Evolutionary conservation across 2,113 vertebrate genomes (phyloP).

Genomic region (Cynopterus brachyotis): DNA sequence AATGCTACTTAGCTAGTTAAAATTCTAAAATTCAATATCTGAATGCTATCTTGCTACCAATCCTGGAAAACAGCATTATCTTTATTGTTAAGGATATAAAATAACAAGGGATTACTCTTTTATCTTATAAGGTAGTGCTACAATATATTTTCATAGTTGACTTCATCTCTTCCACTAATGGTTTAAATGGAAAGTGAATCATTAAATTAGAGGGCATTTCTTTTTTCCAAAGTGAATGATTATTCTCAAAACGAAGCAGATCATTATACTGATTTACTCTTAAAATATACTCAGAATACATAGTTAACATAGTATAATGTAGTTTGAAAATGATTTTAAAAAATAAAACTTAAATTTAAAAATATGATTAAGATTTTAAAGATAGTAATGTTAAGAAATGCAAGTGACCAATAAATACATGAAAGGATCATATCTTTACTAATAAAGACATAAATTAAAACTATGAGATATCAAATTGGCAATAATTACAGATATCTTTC

Average conservation of each 20-base stretch:
- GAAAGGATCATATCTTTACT: background rate
- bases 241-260: constrained; percentile 8
- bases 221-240: background rate
- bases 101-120: background rate
- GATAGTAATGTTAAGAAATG: background rate
- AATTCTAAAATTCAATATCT: background rate
- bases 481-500: constrained; percentile 14
- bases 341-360: background rate
- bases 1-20: background rate
- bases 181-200: background rate
- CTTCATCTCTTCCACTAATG: background rate
- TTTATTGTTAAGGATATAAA: background rate
- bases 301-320: background rate
- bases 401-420: background rate
- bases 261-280: background rate
- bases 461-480: background rate
- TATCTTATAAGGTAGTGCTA: background rate
- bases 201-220: background rate
- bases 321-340: background rate
- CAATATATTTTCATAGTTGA: background rate
- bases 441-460: background rate
- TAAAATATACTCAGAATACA: background rate
- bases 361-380: background rate
- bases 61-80: background rate
- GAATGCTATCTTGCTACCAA: background rate